A percentile compares a stretch with the other conserved stretches of the same genome.
Evolutionary conservation across 2,797 vertebrate species (phyloP).

Genomic region (Telmatherina bonti): DNA sequence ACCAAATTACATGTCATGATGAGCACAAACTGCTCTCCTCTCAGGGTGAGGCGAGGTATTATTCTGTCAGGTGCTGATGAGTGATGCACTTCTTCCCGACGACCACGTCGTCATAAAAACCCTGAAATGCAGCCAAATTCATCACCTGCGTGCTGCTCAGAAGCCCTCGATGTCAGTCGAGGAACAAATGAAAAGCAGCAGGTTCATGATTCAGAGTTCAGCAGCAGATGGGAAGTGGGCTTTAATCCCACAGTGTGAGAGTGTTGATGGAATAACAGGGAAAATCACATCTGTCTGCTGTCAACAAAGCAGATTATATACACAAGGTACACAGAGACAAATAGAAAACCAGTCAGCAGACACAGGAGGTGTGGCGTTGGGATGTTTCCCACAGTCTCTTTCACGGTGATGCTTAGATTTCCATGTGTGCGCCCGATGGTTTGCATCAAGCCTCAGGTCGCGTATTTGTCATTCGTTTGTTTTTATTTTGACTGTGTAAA

Average conservation of each 20-base stretch:
- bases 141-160: conserved; percentile 4
- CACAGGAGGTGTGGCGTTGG: neutral
- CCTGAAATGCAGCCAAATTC: conserved; percentile 23
- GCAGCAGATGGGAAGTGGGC: conserved; percentile 7
- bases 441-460: too few relatives aligned
- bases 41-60: conserved; percentile 17
- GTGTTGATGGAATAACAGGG: conserved; percentile 9
- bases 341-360: neutral
- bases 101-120: conserved; percentile 17
- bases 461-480: neutral
- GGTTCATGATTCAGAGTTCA: conserved; percentile 36
- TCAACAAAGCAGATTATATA: conserved; percentile 15
- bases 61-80: conserved; percentile 41
- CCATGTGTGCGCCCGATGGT: neutral
- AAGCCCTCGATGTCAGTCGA: conserved; percentile 5
- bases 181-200: conserved; percentile 22
- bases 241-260: conserved; percentile 33
- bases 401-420: neutral
- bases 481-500: too few relatives aligned
- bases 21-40: conserved; percentile 13
- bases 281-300: neutral
- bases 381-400: conserved; percentile 16
- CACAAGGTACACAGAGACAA: neutral
- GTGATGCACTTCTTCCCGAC: conserved; percentile 13
- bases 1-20: neutral